Evolutionary conservation across 2,888 invertebrate genomes (phyloP), one percentile per base, ranked within the genome.

Genomic region (Troides aeacus): DNA sequence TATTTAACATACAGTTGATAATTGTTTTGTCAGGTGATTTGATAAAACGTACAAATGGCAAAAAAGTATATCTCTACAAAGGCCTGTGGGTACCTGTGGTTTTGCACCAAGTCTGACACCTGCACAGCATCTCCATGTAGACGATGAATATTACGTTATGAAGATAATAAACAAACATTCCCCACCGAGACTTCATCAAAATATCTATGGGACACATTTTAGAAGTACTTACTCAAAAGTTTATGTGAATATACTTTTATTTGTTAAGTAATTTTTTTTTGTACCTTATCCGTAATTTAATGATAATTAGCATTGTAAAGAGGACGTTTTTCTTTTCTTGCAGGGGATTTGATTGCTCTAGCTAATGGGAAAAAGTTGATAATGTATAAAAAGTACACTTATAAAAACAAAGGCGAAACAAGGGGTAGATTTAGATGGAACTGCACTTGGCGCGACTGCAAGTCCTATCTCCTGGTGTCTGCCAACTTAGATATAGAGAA

Each of bases 341-440:
- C 39, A 70, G 74, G 67, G 23, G 72, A 70, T 69, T 68, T 74
- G 24, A 72, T 74, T 57, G 66, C 68, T 23, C 46, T 73, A 50
- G 66, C 64, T 18, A 74, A 71, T 61, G 77, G 76, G 18, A 78
- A 74, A 65, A 81, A 80, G 64, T 60, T 77, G 18, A 79, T 81
- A 17, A 73, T 66, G 67, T 75, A 70, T 30, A 69, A 73, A 56
- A 73, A 74, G 7, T 71, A 72, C 58, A 75, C 75, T 0, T 79
- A 73, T 69, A 56, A 39, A 36, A 77, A 79, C 64, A 58, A 39
- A 23, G 78, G 77, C 2, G 60, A 67, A 8, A 61, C 61, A 1
- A 62, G 65, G 15, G 68, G 66, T 1, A 71, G 60, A 1, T 79
- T 72, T 65, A 69, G 67, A 24, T 78, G 79, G 79, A 64, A 58